phyloP scores from a whole-genome alignment of 2,797 vertebrate species.

The Acridotheres tristis region DNA sequence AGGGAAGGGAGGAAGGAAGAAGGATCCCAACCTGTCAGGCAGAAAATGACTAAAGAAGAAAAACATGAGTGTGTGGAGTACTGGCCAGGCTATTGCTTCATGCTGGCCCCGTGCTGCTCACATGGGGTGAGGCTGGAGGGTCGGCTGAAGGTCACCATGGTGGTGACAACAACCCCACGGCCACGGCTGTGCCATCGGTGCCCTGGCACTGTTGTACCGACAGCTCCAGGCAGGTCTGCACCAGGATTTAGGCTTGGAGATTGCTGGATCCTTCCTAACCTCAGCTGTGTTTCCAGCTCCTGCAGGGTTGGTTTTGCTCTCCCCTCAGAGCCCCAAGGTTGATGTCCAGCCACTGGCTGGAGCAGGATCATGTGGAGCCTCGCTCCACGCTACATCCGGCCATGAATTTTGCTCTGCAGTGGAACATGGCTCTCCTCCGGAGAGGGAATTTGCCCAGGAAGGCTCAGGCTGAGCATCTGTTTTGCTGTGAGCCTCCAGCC shows the following conservation, averaged over 20 bases:
- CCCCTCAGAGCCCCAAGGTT: not conserved
- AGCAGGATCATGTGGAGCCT: not conserved
- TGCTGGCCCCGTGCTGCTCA: rapidly evolving
- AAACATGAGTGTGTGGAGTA: not conserved
- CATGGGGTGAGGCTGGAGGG: not conserved
- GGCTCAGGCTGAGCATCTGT: not conserved
- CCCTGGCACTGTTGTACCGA: not conserved
- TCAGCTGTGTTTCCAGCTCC: not conserved
- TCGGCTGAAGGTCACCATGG: not conserved
- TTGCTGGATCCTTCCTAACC: not conserved
- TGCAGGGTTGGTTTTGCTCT: not conserved
- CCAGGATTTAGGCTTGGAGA: not conserved
- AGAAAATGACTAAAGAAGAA: not conserved
- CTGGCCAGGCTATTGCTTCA: not conserved
- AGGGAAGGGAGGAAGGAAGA: constrained; percentile 4
- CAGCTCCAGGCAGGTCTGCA: not conserved
- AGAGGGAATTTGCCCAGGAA: not conserved
- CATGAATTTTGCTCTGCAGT: not conserved
- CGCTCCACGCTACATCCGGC: not conserved
- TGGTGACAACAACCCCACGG: rapidly evolving
- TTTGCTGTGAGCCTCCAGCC: not conserved
- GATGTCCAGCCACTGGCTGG: not conserved
- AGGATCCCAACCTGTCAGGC: not conserved
- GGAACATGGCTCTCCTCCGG: not conserved
- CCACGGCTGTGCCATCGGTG: rapidly evolving